Base-by-base conservation (phyloP, 2,113 vertebrate genomes). In the Podarcis raffonei region DNA sequence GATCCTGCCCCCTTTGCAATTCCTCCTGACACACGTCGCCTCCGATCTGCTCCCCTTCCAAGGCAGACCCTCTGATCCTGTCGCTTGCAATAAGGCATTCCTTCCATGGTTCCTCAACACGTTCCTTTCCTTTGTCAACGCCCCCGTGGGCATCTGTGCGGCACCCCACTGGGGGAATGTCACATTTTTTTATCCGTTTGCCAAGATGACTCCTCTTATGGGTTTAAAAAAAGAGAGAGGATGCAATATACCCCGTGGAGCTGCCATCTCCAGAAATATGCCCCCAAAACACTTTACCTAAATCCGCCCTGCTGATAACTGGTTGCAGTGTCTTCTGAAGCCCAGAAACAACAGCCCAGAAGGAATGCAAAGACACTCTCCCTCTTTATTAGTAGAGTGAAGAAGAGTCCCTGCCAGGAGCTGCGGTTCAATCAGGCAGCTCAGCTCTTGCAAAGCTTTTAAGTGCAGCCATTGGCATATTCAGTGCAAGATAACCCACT, bases 31-130 rank as follows among this genome's bases (percentile, higher is more conserved):
- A 94, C 95, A 95, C 92, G 96, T 97, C 98, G 97, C 95, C 92
- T 97, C 96, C 91, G 95, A 96, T 98, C 89, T 95, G 94, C 88
- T 94, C 92, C 95, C 92, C 97, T 94, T 69, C 90, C 97, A 92
- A 97, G 97, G 93, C 95, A 83, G 96, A 96, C 97, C 97, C 97
- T 98, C 96, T 92, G 95, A 97, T 97, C 93, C 96, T 97, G 97
- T 96, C 96, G 82, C 96, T 96, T 87, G 89, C 96, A 96, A 97
- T 97, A 95, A 97, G 97, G 96, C 89, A 79, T 92, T 66, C 95
- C 94, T 90, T 92, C 75, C 93, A 22, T 91, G 93, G 93, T 90
- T 94, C 91, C 94, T 91, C 95, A 20, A 27, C 84, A 77, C 6
- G 0, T 18, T 27, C 0, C 57, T 5, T 0, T 8, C 84, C 42